Conservation (phyloP, 2,113 vertebrate species). For the Phalacrocorax aristotelis region DNA sequence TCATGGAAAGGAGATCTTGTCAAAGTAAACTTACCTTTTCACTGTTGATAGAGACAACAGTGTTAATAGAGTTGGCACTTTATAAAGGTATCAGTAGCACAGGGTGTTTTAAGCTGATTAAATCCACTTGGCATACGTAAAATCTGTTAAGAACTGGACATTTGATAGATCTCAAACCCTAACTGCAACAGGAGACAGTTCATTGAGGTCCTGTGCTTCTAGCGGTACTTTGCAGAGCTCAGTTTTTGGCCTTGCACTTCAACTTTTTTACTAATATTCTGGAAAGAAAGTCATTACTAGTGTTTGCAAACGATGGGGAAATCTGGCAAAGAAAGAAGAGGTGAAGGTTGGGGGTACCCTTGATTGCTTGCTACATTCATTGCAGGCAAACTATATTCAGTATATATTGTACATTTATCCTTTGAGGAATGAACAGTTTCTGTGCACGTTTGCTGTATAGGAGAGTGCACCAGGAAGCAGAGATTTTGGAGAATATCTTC, state of each 20-base stretch:
- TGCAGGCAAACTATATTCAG: not conserved
- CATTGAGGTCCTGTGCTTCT: not conserved
- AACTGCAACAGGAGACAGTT: slow-evolving; percentile 11
- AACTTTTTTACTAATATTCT: not conserved
- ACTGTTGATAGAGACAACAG: slow-evolving; percentile 1
- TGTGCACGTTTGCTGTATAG: not conserved
- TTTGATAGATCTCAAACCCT: slow-evolving; percentile 35
- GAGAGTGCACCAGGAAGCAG: not conserved
- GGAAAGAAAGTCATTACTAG: not conserved
- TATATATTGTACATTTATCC: not conserved
- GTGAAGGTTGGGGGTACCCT: no score
- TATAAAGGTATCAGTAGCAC: slow-evolving; percentile 23
- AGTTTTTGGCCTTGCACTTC: not conserved
- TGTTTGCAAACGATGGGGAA: not conserved
- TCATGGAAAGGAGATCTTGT: slow-evolving; percentile 39
- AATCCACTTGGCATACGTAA: slow-evolving; percentile 13
- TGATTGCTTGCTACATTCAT: not conserved
- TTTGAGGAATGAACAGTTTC: not conserved
- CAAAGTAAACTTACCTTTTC: slow-evolving; percentile 42
- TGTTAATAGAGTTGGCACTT: slow-evolving; percentile 44
- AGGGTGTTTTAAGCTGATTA: slow-evolving; percentile 53
- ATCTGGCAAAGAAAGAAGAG: not conserved
- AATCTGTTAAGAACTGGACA: slow-evolving; percentile 48
- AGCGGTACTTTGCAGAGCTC: not conserved
- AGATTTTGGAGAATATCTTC: not conserved